Percentiles rank a stretch among this genome's conserved stretches.
These are phyloP conservation scores for Hypocryptadius cinnamomeus DNA, from an alignment of 2,113 vertebrate genomes.

Conservation along the genomic window DNA sequence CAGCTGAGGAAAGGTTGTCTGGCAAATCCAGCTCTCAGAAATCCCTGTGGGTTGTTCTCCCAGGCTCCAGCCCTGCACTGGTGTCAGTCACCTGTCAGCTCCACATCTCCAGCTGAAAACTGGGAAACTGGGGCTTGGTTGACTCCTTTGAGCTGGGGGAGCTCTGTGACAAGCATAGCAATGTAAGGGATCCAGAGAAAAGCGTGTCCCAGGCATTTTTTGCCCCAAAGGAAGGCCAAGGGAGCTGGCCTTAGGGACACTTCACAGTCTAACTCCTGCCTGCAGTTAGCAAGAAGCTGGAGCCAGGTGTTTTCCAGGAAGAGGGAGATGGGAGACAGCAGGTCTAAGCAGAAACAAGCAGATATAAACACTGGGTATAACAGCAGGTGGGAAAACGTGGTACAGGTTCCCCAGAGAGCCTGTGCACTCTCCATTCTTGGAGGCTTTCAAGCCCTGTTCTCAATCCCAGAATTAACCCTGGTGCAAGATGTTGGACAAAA, in stretches of 20 bases:
- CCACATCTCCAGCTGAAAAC: background rate
- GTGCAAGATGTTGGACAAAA: background rate
- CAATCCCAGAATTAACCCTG: background rate
- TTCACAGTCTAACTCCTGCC: too few relatives aligned
- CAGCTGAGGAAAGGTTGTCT: background rate
- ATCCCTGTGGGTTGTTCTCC: background rate
- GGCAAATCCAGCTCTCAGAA: background rate
- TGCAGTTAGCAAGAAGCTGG: background rate
- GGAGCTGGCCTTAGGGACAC: background rate
- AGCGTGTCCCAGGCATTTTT: background rate
- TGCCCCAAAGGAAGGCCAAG: background rate
- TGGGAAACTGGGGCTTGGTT: background rate
- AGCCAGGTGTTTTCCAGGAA: background rate
- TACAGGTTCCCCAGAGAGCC: background rate
- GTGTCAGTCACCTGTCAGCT: background rate
- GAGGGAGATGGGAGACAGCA: background rate
- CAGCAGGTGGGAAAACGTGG: fast-evolving
- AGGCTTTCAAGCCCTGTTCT: background rate
- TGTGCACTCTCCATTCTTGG: background rate
- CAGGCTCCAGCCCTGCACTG: fast-evolving
- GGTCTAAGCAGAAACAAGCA: background rate
- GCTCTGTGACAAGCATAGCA: background rate
- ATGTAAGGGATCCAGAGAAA: background rate
- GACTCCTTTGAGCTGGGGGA: background rate
- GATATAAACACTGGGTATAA: background rate